Evolutionary conservation across 1,140 invertebrate genomes (phyloP).

Genomic region (Caenorhabditis briggsae): DNA sequence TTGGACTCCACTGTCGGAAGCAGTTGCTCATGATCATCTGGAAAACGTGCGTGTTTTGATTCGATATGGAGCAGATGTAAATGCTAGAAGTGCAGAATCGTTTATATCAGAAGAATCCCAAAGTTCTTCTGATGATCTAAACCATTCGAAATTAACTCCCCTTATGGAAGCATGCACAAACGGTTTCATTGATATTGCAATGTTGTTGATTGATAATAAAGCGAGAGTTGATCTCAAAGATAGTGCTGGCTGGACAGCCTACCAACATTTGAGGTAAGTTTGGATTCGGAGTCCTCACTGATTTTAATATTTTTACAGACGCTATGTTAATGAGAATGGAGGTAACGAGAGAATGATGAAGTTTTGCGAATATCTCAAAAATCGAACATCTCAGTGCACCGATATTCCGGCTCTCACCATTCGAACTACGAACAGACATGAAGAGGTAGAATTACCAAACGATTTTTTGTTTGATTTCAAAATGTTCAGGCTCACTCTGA

Average conservation of each 20-base stretch:
- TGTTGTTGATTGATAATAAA: conserved; percentile 43
- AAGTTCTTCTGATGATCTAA: neutral
- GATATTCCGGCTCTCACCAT: neutral
- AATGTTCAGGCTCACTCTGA: neutral
- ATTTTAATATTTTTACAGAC: neutral
- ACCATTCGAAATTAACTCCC: neutral
- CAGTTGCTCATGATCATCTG: neutral
- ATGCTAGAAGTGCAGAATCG: conserved; percentile 3
- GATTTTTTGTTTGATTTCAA: no score
- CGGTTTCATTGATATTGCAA: conserved; percentile 40
- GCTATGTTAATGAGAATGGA: neutral
- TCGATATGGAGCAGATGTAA: conserved; percentile 44
- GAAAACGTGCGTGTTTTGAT: conserved; percentile 24
- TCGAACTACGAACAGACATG: neutral
- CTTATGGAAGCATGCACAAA: conserved; percentile 43
- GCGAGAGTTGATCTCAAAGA: conserved; percentile 16
- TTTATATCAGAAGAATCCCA: neutral
- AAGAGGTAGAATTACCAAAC: neutral
- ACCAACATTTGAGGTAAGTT: conserved; percentile 31
- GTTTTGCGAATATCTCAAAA: neutral
- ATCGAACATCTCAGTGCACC: neutral
- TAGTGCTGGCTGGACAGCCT: neutral
- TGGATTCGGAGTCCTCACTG: neutral
- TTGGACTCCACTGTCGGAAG: conserved; percentile 52
- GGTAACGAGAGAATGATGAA: neutral